A percentile compares a stretch with the other conserved stretches of the same genome.
Conservation (phyloP, 2,797 vertebrate genomes). For the Nannoperca obscura region DNA sequence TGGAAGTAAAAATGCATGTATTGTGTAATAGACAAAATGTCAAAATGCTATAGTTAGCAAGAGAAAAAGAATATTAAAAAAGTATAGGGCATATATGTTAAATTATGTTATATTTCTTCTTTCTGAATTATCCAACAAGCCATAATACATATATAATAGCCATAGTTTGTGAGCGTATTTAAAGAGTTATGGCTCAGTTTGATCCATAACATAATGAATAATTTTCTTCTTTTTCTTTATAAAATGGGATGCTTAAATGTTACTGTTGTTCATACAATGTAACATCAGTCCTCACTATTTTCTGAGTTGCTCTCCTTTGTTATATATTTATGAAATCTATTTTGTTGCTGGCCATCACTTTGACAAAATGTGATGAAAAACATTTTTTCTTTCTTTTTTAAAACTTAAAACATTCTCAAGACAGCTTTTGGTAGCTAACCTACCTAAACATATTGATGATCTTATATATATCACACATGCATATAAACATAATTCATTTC, state of each 20-base stretch:
- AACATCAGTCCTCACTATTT: not conserved
- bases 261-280: not conserved
- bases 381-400: too few species aligned
- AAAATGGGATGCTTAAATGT: not conserved
- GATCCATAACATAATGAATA: not conserved
- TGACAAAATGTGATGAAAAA: not conserved
- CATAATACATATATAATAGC: too few species aligned
- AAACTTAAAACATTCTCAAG: too few species aligned
- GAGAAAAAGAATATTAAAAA: not conserved
- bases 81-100: not conserved
- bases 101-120: not conserved
- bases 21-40: not conserved
- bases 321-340: not conserved
- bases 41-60: not conserved
- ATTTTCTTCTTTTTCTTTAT: not conserved
- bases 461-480: not conserved
- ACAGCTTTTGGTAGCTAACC: not conserved
- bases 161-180: not conserved
- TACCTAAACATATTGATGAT: not conserved
- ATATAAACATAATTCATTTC: constrained; percentile 8
- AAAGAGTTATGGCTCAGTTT: not conserved
- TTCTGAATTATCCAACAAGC: not conserved
- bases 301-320: not conserved
- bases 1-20: not conserved
- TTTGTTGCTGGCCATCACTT: not conserved